These are phyloP conservation scores for Heterohyrax brucei DNA, from an alignment of 2,797 vertebrate genomes.

Conservation along the genomic window DNA sequence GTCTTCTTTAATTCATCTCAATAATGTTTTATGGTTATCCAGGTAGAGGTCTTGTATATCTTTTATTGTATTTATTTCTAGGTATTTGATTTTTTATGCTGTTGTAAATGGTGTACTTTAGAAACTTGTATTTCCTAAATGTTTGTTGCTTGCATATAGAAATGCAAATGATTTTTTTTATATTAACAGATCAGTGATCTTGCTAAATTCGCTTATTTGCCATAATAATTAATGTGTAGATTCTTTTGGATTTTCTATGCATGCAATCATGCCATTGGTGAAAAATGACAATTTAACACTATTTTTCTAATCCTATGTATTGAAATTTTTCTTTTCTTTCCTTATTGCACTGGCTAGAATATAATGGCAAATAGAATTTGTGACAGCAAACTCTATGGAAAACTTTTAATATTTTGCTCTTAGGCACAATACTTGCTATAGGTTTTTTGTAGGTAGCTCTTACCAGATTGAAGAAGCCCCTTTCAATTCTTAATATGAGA, in stretches of 20 bases:
- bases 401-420: neutral
- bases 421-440: neutral
- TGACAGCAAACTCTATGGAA: neutral
- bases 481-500: constrained; percentile 2
- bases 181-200: neutral
- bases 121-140: neutral
- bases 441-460: neutral
- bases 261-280: neutral
- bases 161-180: neutral
- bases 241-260: neutral
- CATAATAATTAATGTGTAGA: constrained; percentile 10
- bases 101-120: neutral
- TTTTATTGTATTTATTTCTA: constrained; percentile 21
- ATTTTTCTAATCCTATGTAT: constrained; percentile 13
- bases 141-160: constrained; percentile 2
- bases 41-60: neutral
- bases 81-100: constrained; percentile 1
- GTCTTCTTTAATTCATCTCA: neutral
- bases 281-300: constrained; percentile 6
- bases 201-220: neutral
- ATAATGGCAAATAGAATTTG: neutral
- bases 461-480: neutral
- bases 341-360: neutral
- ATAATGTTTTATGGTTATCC: neutral
- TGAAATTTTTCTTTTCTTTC: too few species aligned